Evolutionary conservation across 2,888 invertebrate species (phyloP), one percentile per base, ranked within the genome.

Genomic region (Calameuta idolon): DNA sequence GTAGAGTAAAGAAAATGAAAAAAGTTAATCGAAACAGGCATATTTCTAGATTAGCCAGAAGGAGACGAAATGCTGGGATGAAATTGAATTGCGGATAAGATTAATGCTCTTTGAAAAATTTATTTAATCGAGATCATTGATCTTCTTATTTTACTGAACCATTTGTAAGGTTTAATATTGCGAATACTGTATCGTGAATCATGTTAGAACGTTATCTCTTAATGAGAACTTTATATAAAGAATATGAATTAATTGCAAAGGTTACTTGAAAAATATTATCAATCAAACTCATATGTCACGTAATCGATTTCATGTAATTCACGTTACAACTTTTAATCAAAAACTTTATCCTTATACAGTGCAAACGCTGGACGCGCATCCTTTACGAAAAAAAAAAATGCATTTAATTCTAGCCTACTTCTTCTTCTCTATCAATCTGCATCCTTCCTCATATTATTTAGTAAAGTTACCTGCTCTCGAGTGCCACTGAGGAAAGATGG

Each of bases 1-100:
- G 79, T 75, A 78, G 55, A 55, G 55, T 55, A 55, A 55, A 55
- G 55, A 23, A 23, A 55, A 55, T 9, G 5, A 15, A 40, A 15
- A 5, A 15, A 40, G 37, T 12, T 37, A 37, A 15, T 15, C 5
- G 15, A 40, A 40, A 40, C 15, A 40, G 15, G 40, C 15, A 15
- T 15, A 40, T 40, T 15, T 40, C 1, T 4, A 4, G 40, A 40
- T 40, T 40, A 40, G 40, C 40, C 40, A 15, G 37, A 37, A 37
- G 15, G 23, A 55, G 2, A 55, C 23, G 55, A 55, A 9, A 55
- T 55, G 23, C 55, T 55, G 55, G 15, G 23, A 23, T 55, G 55
- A 55, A 55, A 23, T 9, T 55, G 23, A 23, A 55, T 55, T 23
- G 55, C 9, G 55, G 23, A 23, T 55, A 55, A 23, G 23, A 9